phyloP scores from a whole-genome alignment of 2,113 vertebrate species.

The Sus scrofa region T2T-Sscrofa CM000820.6:138213501-138214000 shows the following conservation, averaged over 20 bases:
- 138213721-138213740: conserved; percentile 11
- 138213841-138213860: no score
- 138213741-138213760: not conserved
- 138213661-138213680: not conserved
- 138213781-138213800: not conserved
- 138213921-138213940: not conserved
- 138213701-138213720: not conserved
- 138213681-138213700: not conserved
- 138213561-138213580: not conserved
- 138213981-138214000: not conserved
- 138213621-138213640: not conserved
- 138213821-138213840: not conserved
- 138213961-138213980: not conserved
- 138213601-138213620: not conserved
- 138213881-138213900: not conserved
- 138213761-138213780: not conserved
- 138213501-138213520: not conserved
- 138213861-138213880: not conserved
- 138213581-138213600: not conserved
- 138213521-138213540: not conserved
- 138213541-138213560: not conserved
- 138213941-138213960: not conserved
- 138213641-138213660: not conserved
- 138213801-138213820: not conserved
- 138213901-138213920: not conserved